Percentiles rank a stretch among this genome's conserved stretches.
Evolutionary conservation across 2,888 invertebrate species (phyloP).

Genomic region (Leptinotarsa juncta): DNA sequence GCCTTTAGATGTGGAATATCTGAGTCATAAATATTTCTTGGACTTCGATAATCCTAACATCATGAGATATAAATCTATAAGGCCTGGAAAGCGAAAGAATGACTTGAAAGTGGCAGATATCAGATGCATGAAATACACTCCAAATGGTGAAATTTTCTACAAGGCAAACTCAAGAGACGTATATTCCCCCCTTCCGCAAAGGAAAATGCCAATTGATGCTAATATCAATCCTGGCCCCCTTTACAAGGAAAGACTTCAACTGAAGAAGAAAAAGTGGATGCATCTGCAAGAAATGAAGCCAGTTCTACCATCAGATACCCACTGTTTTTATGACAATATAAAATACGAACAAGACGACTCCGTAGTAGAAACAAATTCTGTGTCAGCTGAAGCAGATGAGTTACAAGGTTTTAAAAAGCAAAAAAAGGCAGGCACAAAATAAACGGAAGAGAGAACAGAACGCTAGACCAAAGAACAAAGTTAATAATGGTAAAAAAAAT

Average conservation of each 20-base stretch:
- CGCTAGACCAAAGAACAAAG: not conserved
- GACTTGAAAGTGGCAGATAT: conserved; percentile 27
- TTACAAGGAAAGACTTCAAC: conserved; percentile 9
- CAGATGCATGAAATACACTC: conserved; percentile 24
- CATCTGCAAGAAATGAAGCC: conserved; percentile 4
- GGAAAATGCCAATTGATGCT: conserved; percentile 15
- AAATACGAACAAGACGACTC: conserved; percentile 13
- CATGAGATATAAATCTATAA: conserved; percentile 28
- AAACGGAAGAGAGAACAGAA: conserved; percentile 1
- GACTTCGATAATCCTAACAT: conserved; percentile 26
- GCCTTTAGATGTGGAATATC: conserved; percentile 38
- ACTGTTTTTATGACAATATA: conserved; percentile 11
- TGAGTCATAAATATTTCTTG: conserved; percentile 33
- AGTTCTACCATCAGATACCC: conserved; percentile 10
- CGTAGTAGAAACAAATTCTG: conserved; percentile 6
- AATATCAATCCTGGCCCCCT: conserved; percentile 13
- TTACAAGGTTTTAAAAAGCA: not conserved
- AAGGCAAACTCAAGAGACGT: conserved; percentile 23
- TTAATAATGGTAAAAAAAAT: not conserved
- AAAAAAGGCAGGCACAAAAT: conserved; percentile 4
- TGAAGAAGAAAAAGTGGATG: not conserved
- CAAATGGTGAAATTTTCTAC: conserved; percentile 24
- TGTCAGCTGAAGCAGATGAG: conserved; percentile 4
- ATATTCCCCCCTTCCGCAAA: conserved; percentile 13
- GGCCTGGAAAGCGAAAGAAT: conserved; percentile 21